phyloP scores from a whole-genome alignment of 2,797 vertebrate genomes.

The Poeciliopsis turneri region DNA sequence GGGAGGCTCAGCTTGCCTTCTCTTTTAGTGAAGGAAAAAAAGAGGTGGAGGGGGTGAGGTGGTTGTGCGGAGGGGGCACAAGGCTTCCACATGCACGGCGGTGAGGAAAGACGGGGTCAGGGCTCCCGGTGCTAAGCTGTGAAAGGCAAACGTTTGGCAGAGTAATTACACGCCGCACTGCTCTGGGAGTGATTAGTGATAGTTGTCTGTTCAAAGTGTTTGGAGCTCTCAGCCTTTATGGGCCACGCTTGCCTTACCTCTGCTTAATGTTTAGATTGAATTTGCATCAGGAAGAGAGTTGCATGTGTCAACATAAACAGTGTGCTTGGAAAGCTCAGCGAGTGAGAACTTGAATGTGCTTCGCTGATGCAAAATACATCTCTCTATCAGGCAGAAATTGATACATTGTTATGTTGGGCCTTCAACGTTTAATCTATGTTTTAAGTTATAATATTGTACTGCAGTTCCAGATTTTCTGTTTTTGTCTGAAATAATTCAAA shows the following conservation, averaged over 20 bases:
- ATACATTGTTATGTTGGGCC: constrained; percentile 11
- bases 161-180: constrained; percentile 84
- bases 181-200: constrained; percentile 85
- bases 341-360: constrained; percentile 39
- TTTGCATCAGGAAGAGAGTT: constrained; percentile 78
- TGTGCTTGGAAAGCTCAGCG: constrained; percentile 42
- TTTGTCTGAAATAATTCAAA: constrained; percentile 6
- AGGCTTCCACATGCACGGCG: constrained; percentile 69
- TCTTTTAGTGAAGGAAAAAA: constrained; percentile 47
- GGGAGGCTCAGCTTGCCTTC: constrained; percentile 71
- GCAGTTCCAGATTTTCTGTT: background rate
- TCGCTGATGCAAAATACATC: constrained; percentile 32
- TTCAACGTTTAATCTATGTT: constrained; percentile 6
- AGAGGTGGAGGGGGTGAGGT: constrained; percentile 11
- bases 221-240: constrained; percentile 78
- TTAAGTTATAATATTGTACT: background rate
- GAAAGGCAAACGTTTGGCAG: constrained; percentile 84
- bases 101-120: constrained; percentile 83
- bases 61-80: constrained; percentile 19
- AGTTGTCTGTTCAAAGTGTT: constrained; percentile 83
- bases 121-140: constrained; percentile 82
- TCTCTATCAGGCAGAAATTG: constrained; percentile 12
- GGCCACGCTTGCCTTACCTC: constrained; percentile 78
- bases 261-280: constrained; percentile 78
- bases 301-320: constrained; percentile 76